phyloP scores from a whole-genome alignment of 2,888 invertebrate species.

The Caenorhabditis wallacei region DNA sequence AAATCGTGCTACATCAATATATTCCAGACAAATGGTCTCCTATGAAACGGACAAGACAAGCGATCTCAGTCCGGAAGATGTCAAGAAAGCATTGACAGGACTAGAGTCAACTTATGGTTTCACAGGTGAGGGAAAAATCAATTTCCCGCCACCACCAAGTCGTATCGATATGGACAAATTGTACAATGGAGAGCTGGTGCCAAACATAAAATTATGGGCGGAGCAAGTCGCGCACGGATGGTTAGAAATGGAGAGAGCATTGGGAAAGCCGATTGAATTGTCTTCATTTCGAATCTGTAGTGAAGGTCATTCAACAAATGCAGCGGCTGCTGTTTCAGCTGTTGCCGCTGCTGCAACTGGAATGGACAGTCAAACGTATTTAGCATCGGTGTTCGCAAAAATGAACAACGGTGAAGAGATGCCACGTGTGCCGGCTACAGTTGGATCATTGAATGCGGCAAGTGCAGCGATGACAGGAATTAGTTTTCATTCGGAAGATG shows the following conservation, averaged over 20 bases:
- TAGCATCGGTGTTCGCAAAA: constrained; percentile 53
- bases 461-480: constrained; percentile 58
- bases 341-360: constrained; percentile 73
- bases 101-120: constrained; percentile 46
- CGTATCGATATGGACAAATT: constrained; percentile 48
- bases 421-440: constrained; percentile 60
- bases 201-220: constrained; percentile 51
- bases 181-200: constrained; percentile 53
- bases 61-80: constrained; percentile 16
- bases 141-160: constrained; percentile 48
- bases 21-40: constrained; percentile 58
- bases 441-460: constrained; percentile 60
- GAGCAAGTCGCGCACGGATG: constrained; percentile 55
- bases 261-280: constrained; percentile 56
- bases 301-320: constrained; percentile 60
- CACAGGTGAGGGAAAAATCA: constrained; percentile 42
- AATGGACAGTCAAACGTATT: constrained; percentile 54
- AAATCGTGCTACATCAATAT: too few relatives aligned
- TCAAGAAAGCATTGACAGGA: constrained; percentile 26
- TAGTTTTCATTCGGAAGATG: constrained; percentile 55
- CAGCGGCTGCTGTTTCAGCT: constrained; percentile 72
- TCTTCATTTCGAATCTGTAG: constrained; percentile 25
- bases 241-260: constrained; percentile 58
- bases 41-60: constrained; percentile 24
- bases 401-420: constrained; percentile 64